Conservation (phyloP, 2,888 invertebrate genomes). For the Drosophila differens region DNA sequence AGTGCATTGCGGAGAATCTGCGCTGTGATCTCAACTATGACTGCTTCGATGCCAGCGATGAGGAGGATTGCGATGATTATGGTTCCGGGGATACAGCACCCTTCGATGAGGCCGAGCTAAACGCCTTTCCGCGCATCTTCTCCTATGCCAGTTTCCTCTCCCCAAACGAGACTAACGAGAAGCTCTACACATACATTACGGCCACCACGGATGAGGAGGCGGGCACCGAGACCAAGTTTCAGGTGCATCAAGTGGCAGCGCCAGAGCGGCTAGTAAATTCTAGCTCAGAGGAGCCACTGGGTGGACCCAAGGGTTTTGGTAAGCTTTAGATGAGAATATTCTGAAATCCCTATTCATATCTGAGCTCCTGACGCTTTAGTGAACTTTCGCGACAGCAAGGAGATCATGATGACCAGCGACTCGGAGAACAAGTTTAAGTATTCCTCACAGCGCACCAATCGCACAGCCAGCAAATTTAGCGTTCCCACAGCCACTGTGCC, state of each 20-base stretch:
- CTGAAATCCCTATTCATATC: not conserved
- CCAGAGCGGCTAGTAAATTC: slow-evolving; percentile 27
- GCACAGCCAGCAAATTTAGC: slow-evolving; percentile 63
- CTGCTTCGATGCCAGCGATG: slow-evolving; percentile 88
- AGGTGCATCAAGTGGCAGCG: slow-evolving; percentile 70
- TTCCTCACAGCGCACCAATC: slow-evolving; percentile 75
- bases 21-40: slow-evolving; percentile 88
- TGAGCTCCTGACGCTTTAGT: slow-evolving; percentile 77
- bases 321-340: slow-evolving; percentile 16
- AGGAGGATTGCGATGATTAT: slow-evolving; percentile 86
- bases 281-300: slow-evolving; percentile 70
- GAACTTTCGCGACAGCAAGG: slow-evolving; percentile 87
- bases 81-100: slow-evolving; percentile 86
- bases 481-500: slow-evolving; percentile 68
- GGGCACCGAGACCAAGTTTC: slow-evolving; percentile 71
- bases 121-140: slow-evolving; percentile 80
- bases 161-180: slow-evolving; percentile 80
- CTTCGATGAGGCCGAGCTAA: slow-evolving; percentile 77
- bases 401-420: slow-evolving; percentile 88
- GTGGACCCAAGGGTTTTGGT: slow-evolving; percentile 78
- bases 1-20: slow-evolving; percentile 87
- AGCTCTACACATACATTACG: slow-evolving; percentile 78
- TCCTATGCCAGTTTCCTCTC: slow-evolving; percentile 83
- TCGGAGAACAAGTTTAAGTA: slow-evolving; percentile 85
- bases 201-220: slow-evolving; percentile 77